Conservation (phyloP, 1,140 invertebrate genomes). For the Drosophila truncata region DNA sequence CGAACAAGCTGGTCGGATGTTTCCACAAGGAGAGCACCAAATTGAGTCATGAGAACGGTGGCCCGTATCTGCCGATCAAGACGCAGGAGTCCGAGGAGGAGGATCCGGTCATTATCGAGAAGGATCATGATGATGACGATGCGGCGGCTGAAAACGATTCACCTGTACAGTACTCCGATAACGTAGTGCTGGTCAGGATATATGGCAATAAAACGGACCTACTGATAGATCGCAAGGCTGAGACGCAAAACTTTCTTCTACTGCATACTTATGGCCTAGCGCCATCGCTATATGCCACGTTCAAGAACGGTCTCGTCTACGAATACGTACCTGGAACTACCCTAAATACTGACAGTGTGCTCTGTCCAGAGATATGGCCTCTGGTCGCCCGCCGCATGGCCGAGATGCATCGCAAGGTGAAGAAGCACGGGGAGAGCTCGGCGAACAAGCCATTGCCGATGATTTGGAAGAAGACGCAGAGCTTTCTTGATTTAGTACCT, state of each 20-base stretch:
- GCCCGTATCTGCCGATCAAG: constrained; percentile 55
- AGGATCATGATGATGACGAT: constrained; percentile 30
- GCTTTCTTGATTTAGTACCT: constrained; percentile 91
- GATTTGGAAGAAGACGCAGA: constrained; percentile 91
- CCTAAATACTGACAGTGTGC: constrained; percentile 90
- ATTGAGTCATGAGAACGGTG: constrained; percentile 57
- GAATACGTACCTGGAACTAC: constrained; percentile 95
- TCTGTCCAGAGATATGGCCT: constrained; percentile 89
- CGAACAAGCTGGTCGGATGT: constrained; percentile 96
- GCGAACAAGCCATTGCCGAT: constrained; percentile 86
- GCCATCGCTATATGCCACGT: constrained; percentile 95
- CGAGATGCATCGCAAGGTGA: constrained; percentile 90
- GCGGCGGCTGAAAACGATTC: constrained; percentile 53
- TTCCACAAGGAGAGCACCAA: constrained; percentile 85
- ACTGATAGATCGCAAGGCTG: constrained; percentile 95
- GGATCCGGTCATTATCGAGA: constrained; percentile 29
- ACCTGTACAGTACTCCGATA: constrained; percentile 86
- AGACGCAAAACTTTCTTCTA: constrained; percentile 90
- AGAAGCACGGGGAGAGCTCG: constrained; percentile 30
- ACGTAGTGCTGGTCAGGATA: constrained; percentile 94
- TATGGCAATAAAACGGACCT: constrained; percentile 98
- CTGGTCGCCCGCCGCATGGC: constrained; percentile 93
- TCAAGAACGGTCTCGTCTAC: constrained; percentile 97
- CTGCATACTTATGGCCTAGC: constrained; percentile 92
- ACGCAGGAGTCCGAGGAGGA: constrained; percentile 57